phyloP scores from a whole-genome alignment of 2,888 invertebrate species.

The Neoitamus cyanurus region DNA sequence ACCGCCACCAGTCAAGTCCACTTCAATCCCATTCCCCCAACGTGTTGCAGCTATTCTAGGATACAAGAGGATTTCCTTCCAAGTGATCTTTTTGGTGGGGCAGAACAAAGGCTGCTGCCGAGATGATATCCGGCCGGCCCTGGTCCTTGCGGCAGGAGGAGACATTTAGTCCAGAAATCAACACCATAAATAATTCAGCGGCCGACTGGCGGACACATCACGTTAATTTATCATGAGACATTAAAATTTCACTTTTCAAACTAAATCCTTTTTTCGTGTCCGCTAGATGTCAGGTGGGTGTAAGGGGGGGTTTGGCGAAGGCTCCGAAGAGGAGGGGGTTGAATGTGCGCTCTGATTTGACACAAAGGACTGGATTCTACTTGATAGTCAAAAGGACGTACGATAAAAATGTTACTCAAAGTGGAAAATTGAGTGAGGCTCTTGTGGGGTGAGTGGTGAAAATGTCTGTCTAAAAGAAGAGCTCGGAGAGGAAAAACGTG shows the following conservation, averaged over 20 bases:
- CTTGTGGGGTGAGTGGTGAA: background rate
- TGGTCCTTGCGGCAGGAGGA: background rate
- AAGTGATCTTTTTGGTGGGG: background rate
- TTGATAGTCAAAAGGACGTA: background rate
- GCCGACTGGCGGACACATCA: slow-evolving; percentile 36
- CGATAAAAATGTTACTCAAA: background rate
- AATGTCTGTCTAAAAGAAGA: background rate
- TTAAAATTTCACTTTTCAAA: slow-evolving; percentile 52
- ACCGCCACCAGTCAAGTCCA: background rate
- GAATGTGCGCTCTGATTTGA: background rate
- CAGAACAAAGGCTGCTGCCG: slow-evolving; percentile 8
- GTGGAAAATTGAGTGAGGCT: background rate
- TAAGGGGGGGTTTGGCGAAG: background rate
- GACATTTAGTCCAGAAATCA: slow-evolving; percentile 22
- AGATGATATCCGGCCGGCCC: background rate
- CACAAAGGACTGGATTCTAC: background rate
- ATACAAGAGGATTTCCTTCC: background rate
- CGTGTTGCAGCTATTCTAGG: background rate
- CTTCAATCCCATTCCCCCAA: background rate
- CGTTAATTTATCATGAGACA: slow-evolving; percentile 51
- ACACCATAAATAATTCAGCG: slow-evolving; percentile 50
- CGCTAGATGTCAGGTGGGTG: background rate
- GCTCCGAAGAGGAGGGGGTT: background rate
- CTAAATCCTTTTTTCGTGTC: slow-evolving; percentile 29
- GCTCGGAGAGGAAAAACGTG: background rate